Base-by-base conservation (phyloP, 2,888 invertebrate genomes). In the Tetragonula carbonaria region DNA sequence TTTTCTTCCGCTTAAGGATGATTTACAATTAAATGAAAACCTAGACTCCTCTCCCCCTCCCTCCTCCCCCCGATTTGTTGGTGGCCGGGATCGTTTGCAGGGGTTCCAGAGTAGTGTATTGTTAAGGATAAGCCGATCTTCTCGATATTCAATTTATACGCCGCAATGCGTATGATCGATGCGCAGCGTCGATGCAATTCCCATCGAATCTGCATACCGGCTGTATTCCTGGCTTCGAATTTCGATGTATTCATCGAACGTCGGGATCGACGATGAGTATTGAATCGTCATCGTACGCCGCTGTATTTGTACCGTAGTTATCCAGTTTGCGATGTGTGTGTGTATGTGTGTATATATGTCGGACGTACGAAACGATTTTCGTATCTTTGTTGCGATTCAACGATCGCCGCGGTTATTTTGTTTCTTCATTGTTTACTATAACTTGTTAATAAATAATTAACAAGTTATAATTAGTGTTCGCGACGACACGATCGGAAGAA, bases 61-160 rank as follows among this genome's bases (percentile, higher is more conserved):
- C 8, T 1, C 45, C 8, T 38, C 38, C 38, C 38, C 6, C 0
- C 45, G 45, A 8, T 45, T 72, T 33, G 23, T 21, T 13, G 13
- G 57, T 13, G 38, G 33, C 13, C 51, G 51, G 66, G 73, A 79
- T 84, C 88, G 84, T 79, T 76, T 53, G 74, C 78, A 33, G 63
- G 59, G 80, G 63, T 68, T 38, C 74, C 77, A 72, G 53, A 53
- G 23, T n/a, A 50, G 72, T 86, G 89, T 87, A 90, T 90, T 89
- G 90, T 90, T 88, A 90, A 89, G 87, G 90, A 87, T 90, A 90
- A 90, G 89, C 90, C 88, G 88, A 87, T 89, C 90, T 88, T 87
- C 87, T 88, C 87, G 90, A 90, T 90, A 90, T 90, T 89, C 90
- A 88, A 90, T 90, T 90, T 90, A 89, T 87, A 90, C 86, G 90